phyloP scores from a whole-genome alignment of 2,797 vertebrate genomes.

The Coendou prehensilis region DNA sequence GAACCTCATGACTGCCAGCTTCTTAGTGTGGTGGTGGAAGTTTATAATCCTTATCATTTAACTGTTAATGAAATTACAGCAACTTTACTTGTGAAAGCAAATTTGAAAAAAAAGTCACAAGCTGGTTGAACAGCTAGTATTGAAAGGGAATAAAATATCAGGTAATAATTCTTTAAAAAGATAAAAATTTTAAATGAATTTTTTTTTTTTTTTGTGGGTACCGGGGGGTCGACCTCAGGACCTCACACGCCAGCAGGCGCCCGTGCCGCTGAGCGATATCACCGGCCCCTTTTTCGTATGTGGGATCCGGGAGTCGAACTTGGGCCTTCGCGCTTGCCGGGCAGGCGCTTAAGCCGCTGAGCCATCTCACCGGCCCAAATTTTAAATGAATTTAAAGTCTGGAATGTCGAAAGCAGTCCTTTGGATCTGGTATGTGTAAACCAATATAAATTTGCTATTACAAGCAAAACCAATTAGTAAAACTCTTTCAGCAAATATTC shows the following conservation, averaged over 20 bases:
- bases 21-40: neutral
- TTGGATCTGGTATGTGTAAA: neutral
- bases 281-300: no score
- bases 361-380: no score
- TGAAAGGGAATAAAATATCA: constrained; percentile 37
- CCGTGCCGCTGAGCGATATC: no score
- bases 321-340: no score
- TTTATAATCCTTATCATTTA: neutral
- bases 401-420: neutral
- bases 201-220: no score
- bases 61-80: constrained; percentile 19
- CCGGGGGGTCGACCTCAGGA: no score
- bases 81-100: constrained; percentile 38
- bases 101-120: neutral
- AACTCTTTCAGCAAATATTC: neutral
- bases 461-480: neutral
- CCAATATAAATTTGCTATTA: neutral
- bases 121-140: constrained; percentile 48
- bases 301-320: no score
- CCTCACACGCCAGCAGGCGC: no score
- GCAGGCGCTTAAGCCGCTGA: no score
- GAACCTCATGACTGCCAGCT: neutral
- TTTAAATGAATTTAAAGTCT: neutral
- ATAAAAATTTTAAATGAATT: neutral
- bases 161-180: constrained; percentile 1